These are phyloP conservation scores for Cotesia congregata DNA, from an alignment of 2,888 invertebrate genomes.

Conservation along the genomic window DNA sequence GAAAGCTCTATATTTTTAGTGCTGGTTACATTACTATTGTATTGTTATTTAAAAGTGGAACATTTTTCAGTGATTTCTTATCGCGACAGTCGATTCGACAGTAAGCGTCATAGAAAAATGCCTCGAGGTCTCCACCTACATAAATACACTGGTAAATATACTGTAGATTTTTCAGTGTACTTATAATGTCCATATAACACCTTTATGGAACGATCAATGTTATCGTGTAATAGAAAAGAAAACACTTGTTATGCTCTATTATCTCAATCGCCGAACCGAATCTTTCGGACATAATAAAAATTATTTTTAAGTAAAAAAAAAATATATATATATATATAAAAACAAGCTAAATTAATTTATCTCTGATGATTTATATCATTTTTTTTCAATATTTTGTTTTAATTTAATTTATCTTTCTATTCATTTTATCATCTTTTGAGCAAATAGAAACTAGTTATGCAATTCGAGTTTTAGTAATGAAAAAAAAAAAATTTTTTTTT, in stretches of 20 bases:
- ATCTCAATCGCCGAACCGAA: conserved; percentile 37
- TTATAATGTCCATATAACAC: conserved; percentile 1
- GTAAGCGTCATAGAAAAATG: conserved; percentile 8
- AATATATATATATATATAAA: not conserved
- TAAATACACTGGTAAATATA: conserved; percentile 8
- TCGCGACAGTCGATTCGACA: conserved; percentile 24
- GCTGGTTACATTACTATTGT: not conserved
- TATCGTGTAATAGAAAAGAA: conserved; percentile 40
- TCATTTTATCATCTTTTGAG: too few relatives aligned
- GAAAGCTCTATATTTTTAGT: not conserved
- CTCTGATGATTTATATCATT: not conserved
- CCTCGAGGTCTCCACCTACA: conserved; percentile 22
- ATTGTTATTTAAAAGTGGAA: conserved; percentile 4
- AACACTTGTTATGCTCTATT: conserved; percentile 37
- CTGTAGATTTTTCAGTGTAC: conserved; percentile 5
- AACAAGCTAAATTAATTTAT: not conserved
- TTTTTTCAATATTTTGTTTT: not conserved
- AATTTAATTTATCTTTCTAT: not conserved
- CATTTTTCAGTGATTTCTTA: conserved; percentile 27
- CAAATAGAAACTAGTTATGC: too few relatives aligned
- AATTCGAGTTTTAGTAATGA: too few relatives aligned
- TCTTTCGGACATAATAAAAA: conserved; percentile 14
- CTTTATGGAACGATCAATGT: conserved; percentile 30
- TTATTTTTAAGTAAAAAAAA: not conserved
- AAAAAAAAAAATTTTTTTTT: too few relatives aligned